phyloP scores from a whole-genome alignment of 2,113 vertebrate genomes.

The Rhizomys pruinosus region DNA sequence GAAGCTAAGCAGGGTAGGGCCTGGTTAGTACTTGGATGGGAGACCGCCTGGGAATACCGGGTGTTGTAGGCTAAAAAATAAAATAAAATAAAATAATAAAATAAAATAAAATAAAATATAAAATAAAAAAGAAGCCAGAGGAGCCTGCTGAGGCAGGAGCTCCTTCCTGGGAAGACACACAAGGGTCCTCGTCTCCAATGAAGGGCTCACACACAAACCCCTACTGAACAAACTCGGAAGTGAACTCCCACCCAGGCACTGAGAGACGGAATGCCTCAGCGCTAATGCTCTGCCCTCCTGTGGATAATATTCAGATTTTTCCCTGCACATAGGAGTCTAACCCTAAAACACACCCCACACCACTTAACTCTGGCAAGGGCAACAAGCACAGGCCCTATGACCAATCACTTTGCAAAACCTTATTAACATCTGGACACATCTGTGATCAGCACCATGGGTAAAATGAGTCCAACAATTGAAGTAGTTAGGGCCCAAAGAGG shows the following conservation, averaged over 20 bases:
- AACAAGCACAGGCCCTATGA: not conserved
- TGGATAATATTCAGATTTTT: not conserved
- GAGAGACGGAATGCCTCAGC: not conserved
- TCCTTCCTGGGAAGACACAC: not conserved
- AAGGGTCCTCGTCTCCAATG: not conserved
- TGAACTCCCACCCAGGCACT: not conserved
- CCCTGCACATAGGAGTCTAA: not conserved
- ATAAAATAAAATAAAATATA: no score
- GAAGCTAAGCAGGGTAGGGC: no score
- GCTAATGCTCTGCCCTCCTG: not conserved
- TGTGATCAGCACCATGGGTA: not conserved
- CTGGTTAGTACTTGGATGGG: no score
- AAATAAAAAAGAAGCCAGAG: not conserved
- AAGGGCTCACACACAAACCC: not conserved
- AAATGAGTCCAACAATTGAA: not conserved
- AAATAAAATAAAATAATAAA: no score
- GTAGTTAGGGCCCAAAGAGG: not conserved
- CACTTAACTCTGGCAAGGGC: not conserved
- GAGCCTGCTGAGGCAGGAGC: not conserved
- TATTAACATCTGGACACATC: not conserved
- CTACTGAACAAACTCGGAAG: not conserved
- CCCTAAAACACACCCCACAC: not conserved
- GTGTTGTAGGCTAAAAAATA: no score
- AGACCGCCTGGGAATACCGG: no score
- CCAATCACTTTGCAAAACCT: not conserved